Base-by-base conservation (phyloP, 1,140 invertebrate genomes). In the Pararge aegeria region DNA sequence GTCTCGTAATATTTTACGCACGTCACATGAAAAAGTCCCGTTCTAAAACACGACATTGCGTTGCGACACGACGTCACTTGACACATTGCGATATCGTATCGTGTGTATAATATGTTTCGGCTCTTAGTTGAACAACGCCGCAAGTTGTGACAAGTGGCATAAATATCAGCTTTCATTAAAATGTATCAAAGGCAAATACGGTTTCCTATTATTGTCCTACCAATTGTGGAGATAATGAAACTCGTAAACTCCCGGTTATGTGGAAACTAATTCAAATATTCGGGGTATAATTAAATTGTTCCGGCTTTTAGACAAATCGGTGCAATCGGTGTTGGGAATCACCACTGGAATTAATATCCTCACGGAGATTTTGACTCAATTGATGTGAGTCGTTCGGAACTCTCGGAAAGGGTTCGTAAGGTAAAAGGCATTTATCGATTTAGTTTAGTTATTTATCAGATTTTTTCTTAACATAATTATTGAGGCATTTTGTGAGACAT, bases 241-340 rank as follows among this genome's bases (percentile, higher is more conserved):
- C 44, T 48, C 44, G 16, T 48, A 48, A 48, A 48, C 19, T 48
- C 44, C 10, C 44, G n/a, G n/a, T n/a, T n/a, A n/a, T n/a, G n/a
- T n/a, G n/a, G n/a, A n/a, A n/a, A 24, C 24, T 24, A 20, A 16
- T 21, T 51, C 16, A 38, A 60, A 60, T 53, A 54, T 53, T 60
- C 29, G 15, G 51, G 10, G 50, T 54, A n/a, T 53, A 53, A 60
- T 60, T 53, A 53, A 60, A 60, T 30, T 54, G 50, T 53, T 53
- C 57, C 27, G 50, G 57, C 40, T 60, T 54, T 60, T 24, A 53
- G 27, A 60, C 29, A 60, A 60, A 60, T 60, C 52, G 50, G 21
- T 60, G 50, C 57, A 60, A 60, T 60, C 57, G 50, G 57, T 53
- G 56, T 52, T 52, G 49, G 51, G 42, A 48, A 59, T 53, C 38